Evolutionary conservation across 2,888 invertebrate species (phyloP), one percentile per base, ranked within the genome.

Genomic region (Eristalis pertinax): DNA sequence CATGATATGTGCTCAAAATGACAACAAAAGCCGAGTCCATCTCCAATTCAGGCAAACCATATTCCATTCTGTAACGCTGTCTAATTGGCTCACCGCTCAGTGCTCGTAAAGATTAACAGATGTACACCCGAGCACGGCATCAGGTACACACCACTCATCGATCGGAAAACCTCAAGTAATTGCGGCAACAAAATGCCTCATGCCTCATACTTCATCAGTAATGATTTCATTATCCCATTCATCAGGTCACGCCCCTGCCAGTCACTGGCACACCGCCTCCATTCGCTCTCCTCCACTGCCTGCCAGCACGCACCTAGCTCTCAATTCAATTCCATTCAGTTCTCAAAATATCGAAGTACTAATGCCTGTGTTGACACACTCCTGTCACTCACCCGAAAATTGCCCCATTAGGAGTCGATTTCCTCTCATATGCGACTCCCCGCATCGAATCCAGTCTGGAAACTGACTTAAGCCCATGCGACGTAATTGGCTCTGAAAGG

Each of bases 401-500:
- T 72, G 75, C 67, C 65, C 84, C 76, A 85, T 85, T 81, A 85
- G 73, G 73, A 77, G 85, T 29, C 64, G 77, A 64, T 77, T 81
- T 75, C 79, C 67, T 26, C 60, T 26, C 60, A 22, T 50, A 1
- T 0, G 10, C 50, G 50, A 19, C 50, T 1, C 7, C 10, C 35
- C 11, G 35, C 11, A 35, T 29, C 29, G 29, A 29, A 4, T 35
- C 35, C 35, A 29, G 19, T 50, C 56, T 15, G 24, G 50, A 41
- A 76, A 76, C 67, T 65, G 75, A 76, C 43, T 62, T 70, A 75
- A 69, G 81, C 82, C 69, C 43, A 82, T 78, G 73, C 74, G 62
- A 82, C 78, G 78, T 86, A 86, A 86, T 86, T 86, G 85, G 78
- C 8, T 8, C 78, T 67, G 65, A 78, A 79, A 65, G 70, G 82